Conservation (phyloP, 1,140 invertebrate genomes). For the Drosophila kepulauana region DNA sequence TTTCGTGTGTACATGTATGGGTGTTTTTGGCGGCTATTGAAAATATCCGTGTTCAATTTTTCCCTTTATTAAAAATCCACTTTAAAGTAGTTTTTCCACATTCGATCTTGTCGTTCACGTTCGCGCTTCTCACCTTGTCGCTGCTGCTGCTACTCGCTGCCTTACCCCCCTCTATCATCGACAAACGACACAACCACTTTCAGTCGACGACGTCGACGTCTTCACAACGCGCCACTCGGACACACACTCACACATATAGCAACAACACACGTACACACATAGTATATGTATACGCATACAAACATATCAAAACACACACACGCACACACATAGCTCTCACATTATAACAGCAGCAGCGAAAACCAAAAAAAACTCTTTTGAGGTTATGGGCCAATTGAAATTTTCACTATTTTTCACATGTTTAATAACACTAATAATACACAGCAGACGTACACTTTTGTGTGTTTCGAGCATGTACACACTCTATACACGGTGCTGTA, state of each 20-base stretch:
- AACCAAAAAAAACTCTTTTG: constrained; percentile 78
- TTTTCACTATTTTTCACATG: constrained; percentile 73
- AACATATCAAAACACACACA: constrained; percentile 34
- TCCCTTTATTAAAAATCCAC: constrained; percentile 60
- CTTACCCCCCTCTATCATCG: constrained; percentile 26
- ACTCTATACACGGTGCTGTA: constrained; percentile 17
- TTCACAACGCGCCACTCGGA: constrained; percentile 57
- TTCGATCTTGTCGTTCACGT: constrained; percentile 62
- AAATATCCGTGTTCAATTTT: constrained; percentile 28
- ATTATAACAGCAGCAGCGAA: constrained; percentile 55
- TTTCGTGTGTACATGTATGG: constrained; percentile 1
- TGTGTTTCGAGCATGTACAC: constrained; percentile 62
- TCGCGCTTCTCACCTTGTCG: constrained; percentile 64
- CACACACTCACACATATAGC: constrained; percentile 46
- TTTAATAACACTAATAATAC: constrained; percentile 43
- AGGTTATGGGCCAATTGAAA: constrained; percentile 73
- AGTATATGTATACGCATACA: constrained; percentile 33
- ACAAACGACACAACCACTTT: constrained; percentile 78
- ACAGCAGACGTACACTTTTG: constrained; percentile 17
- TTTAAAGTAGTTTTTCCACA: constrained; percentile 68
- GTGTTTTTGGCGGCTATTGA: constrained; percentile 61
- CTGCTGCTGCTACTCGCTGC: constrained; percentile 21
- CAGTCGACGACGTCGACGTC: constrained; percentile 63
- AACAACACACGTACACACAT: constrained; percentile 49
- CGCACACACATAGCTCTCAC: constrained; percentile 51